Evolutionary conservation across 2,113 vertebrate species (phyloP).

Genomic region (Phyllostomus hastatus): DNA sequence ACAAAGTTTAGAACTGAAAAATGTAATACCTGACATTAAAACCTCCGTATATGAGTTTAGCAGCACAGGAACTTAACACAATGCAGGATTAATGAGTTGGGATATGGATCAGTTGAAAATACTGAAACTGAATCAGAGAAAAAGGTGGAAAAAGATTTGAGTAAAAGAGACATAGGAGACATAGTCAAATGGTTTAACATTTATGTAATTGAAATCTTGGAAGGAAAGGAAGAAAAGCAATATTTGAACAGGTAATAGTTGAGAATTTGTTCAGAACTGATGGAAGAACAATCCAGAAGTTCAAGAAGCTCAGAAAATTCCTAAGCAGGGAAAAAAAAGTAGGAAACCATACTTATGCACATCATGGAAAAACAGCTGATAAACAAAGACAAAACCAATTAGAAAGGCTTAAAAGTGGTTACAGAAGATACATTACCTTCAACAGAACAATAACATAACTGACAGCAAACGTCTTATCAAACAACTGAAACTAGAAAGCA

Average conservation of each 20-base stretch:
- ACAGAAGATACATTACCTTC: not conserved
- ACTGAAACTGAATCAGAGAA: not conserved
- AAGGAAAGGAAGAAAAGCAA: not conserved
- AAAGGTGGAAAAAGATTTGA: not conserved
- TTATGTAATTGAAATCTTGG: not conserved
- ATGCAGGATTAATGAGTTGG: not conserved
- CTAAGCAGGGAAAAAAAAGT: not conserved
- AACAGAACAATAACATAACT: not conserved
- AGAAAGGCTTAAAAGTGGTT: not conserved
- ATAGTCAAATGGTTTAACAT: not conserved
- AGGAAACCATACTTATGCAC: not conserved
- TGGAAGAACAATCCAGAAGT: not conserved
- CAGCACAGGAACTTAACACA: not conserved
- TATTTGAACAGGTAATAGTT: not conserved
- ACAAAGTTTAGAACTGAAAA: not conserved
- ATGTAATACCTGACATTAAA: not conserved
- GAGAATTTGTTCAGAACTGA: slow-evolving; percentile 9
- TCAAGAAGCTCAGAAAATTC: not conserved
- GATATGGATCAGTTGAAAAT: not conserved
- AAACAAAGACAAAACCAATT: not conserved
- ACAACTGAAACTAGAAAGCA: not conserved
- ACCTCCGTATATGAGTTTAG: not conserved
- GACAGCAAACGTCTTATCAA: not conserved
- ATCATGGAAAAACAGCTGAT: not conserved
- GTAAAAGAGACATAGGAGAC: not conserved